A percentile compares a stretch with the other conserved stretches of the same genome.
These are phyloP conservation scores for Campopleginae sp. DNA, from an alignment of 2,888 invertebrate genomes.

Conservation along the genomic window DNA sequence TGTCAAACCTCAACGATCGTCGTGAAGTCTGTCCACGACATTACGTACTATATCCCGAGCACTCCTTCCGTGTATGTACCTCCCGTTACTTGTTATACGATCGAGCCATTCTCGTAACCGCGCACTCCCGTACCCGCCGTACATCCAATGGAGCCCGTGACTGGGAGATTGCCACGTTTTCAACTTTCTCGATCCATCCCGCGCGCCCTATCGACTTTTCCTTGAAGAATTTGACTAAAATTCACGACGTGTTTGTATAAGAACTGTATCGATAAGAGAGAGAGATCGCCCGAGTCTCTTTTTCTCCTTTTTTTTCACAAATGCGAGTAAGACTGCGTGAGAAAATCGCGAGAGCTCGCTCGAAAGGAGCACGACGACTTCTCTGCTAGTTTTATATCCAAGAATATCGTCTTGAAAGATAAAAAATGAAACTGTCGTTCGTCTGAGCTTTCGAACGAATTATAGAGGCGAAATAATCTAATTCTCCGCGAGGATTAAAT, in stretches of 20 bases:
- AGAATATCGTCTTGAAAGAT: background rate
- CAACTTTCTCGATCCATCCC: background rate
- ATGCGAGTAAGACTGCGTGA: background rate
- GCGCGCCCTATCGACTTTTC: background rate
- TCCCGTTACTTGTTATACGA: conserved; percentile 40
- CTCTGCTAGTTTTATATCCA: background rate
- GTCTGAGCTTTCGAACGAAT: background rate
- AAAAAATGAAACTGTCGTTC: background rate
- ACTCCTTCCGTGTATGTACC: conserved; percentile 16
- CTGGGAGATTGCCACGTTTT: background rate
- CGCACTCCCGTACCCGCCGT: background rate
- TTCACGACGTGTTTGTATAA: background rate
- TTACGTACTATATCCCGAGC: conserved; percentile 6
- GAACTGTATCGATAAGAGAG: background rate
- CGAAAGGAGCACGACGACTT: background rate
- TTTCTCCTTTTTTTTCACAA: background rate
- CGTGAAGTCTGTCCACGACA: conserved; percentile 7
- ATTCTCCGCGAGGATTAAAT: background rate
- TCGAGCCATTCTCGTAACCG: background rate
- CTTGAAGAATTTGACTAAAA: background rate
- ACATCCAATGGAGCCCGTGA: background rate
- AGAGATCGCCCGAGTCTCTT: background rate
- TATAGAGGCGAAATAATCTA: background rate
- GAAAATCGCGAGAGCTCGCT: background rate
- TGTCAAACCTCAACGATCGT: conserved; percentile 19